These are phyloP conservation scores for Hemithea aestivaria DNA, from an alignment of 2,888 invertebrate species.

Conservation along the genomic window DNA sequence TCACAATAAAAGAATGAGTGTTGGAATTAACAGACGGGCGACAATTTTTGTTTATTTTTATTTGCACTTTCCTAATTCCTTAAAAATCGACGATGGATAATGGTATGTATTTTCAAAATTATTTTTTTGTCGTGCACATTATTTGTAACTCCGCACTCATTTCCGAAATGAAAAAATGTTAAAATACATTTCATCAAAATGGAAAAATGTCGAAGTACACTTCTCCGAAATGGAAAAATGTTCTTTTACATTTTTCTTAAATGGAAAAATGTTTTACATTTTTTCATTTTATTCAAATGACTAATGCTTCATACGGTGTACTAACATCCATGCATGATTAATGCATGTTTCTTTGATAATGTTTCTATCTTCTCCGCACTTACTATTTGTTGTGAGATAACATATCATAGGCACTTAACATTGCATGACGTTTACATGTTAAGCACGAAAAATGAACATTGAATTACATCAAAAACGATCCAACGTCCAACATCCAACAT, in stretches of 20 bases:
- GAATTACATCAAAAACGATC: too few species aligned
- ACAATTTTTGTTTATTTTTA: slow-evolving; percentile 59
- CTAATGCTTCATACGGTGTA: slow-evolving; percentile 60
- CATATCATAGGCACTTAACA: slow-evolving; percentile 38
- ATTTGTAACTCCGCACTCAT: slow-evolving; percentile 58
- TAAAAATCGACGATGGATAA: slow-evolving; percentile 38
- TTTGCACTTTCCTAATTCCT: slow-evolving; percentile 33
- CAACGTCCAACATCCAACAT: too few species aligned
- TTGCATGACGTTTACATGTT: slow-evolving; percentile 37
- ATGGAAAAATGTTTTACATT: slow-evolving; percentile 17
- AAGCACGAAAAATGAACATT: too few species aligned
- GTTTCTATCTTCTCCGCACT: slow-evolving; percentile 38
- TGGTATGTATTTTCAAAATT: slow-evolving; percentile 72
- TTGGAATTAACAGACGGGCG: slow-evolving; percentile 78
- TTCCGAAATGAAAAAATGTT: slow-evolving; percentile 49
- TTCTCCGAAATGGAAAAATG: slow-evolving; percentile 32
- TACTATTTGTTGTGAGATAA: slow-evolving; percentile 79
- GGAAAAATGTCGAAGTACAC: slow-evolving; percentile 55
- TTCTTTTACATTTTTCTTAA: slow-evolving; percentile 18
- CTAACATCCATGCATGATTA: slow-evolving; percentile 48
- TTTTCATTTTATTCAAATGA: slow-evolving; percentile 20
- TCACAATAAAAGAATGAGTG: slow-evolving; percentile 79
- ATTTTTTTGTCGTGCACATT: slow-evolving; percentile 59
- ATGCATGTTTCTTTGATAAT: slow-evolving; percentile 37
- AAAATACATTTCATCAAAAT: slow-evolving; percentile 9